Percentiles rank a stretch among this genome's conserved stretches.
Conservation (phyloP, 1,140 invertebrate genomes). For the Paraescarpia echinospica region DNA sequence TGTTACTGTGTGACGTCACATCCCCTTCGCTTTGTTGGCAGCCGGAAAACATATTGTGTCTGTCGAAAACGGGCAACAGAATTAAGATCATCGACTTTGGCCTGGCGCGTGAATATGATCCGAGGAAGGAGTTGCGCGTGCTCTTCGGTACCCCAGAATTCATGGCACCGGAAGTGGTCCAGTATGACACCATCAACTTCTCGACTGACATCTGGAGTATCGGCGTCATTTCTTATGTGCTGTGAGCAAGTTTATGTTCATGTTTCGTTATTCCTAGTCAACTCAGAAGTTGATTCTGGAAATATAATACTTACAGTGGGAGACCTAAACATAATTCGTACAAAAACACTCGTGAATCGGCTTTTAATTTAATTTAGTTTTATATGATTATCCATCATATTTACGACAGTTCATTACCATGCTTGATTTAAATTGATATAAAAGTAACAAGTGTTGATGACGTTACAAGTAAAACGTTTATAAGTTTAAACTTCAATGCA, state of each 20-base stretch:
- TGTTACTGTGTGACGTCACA: background rate
- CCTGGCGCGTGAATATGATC: slow-evolving; percentile 75
- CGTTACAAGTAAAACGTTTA: no score
- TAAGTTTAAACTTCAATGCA: no score
- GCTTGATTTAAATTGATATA: no score
- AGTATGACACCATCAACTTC: slow-evolving; percentile 82
- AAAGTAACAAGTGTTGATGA: no score
- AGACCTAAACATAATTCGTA: background rate
- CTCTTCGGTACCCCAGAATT: slow-evolving; percentile 79
- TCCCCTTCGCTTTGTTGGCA: slow-evolving; percentile 55
- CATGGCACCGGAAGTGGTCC: slow-evolving; percentile 90
- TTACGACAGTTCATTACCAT: no score
- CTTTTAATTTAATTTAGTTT: no score
- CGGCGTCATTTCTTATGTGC: slow-evolving; percentile 89
- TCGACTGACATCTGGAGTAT: slow-evolving; percentile 79
- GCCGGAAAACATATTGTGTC: slow-evolving; percentile 96
- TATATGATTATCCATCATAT: no score
- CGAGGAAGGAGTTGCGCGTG: slow-evolving; percentile 72
- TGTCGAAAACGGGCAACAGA: slow-evolving; percentile 90
- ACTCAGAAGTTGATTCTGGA: background rate
- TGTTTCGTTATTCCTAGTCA: no score
- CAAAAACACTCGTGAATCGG: no score
- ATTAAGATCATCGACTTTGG: slow-evolving; percentile 92
- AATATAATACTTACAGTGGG: background rate
- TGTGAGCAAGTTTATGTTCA: slow-evolving; percentile 77